Percentiles rank a stretch among this genome's conserved stretches.
phyloP scores from a whole-genome alignment of 1,140 invertebrate species.

The Wiebesia pumilae region DNA sequence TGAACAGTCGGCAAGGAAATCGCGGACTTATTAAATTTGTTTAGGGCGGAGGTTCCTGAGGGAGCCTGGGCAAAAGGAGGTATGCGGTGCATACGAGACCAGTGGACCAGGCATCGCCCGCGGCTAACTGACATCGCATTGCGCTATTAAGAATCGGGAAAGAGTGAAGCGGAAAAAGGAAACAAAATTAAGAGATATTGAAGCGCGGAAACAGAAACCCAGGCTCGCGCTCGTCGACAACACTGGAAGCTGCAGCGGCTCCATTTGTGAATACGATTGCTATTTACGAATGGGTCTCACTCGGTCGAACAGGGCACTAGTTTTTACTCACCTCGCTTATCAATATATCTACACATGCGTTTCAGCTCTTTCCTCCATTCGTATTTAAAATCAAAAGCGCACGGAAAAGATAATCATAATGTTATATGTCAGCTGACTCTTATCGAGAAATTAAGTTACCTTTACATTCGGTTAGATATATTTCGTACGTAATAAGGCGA shows the following conservation, averaged over 20 bases:
- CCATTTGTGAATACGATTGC: not conserved
- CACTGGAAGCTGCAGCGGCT: not conserved
- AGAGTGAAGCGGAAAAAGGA: not conserved
- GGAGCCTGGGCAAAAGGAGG: conserved; percentile 50
- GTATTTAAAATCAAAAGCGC: too few species aligned
- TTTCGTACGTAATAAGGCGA: too few species aligned
- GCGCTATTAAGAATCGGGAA: not conserved
- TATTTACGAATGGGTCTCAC: too few species aligned
- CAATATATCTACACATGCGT: too few species aligned
- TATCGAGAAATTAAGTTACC: too few species aligned
- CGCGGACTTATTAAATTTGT: conserved; percentile 74
- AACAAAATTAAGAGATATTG: not conserved
- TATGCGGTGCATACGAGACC: conserved; percentile 54
- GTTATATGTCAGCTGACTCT: too few species aligned
- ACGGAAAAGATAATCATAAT: too few species aligned
- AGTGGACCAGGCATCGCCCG: not conserved
- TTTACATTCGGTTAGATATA: too few species aligned
- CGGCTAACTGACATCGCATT: not conserved
- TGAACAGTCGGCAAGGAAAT: conserved; percentile 68
- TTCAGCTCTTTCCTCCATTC: too few species aligned
- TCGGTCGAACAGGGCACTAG: too few species aligned
- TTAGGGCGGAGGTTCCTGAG: conserved; percentile 60
- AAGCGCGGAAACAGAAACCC: not conserved
- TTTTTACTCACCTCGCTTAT: too few species aligned
- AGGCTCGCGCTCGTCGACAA: not conserved